Evolutionary conservation across 2,797 vertebrate genomes (phyloP).

Genomic region (Pangasius mekongensis): DNA sequence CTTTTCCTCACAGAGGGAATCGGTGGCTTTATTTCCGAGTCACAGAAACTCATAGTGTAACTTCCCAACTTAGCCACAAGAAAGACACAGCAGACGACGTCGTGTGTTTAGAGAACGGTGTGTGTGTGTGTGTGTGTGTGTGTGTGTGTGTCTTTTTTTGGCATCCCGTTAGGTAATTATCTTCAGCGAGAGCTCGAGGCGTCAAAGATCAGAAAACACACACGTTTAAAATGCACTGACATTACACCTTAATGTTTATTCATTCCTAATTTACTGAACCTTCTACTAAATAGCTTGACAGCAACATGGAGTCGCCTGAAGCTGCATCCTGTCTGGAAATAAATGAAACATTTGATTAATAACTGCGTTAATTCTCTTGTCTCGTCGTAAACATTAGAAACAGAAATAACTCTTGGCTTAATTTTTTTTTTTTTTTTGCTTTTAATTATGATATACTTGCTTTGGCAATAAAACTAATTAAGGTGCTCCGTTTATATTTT

Average conservation of each 20-base stretch:
- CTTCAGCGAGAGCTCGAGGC: background rate
- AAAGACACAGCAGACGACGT: too few species aligned
- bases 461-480: background rate
- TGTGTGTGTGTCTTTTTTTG: background rate
- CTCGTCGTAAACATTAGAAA: background rate
- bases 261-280: constrained; percentile 10
- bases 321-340: constrained; percentile 15
- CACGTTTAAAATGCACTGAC: background rate
- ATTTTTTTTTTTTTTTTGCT: background rate
- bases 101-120: background rate
- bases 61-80: background rate
- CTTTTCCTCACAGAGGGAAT: constrained; percentile 58
- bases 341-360: background rate
- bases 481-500: background rate
- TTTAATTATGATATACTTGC: background rate
- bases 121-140: background rate
- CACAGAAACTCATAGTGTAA: background rate
- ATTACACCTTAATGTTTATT: constrained; percentile 23
- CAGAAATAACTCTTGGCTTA: background rate
- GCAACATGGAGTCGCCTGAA: background rate
- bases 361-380: background rate
- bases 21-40: background rate
- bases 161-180: background rate
- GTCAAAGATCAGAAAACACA: background rate
- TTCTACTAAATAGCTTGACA: background rate